Conservation (phyloP, 2,113 vertebrate species). For the Limnothrissa miodon region DNA sequence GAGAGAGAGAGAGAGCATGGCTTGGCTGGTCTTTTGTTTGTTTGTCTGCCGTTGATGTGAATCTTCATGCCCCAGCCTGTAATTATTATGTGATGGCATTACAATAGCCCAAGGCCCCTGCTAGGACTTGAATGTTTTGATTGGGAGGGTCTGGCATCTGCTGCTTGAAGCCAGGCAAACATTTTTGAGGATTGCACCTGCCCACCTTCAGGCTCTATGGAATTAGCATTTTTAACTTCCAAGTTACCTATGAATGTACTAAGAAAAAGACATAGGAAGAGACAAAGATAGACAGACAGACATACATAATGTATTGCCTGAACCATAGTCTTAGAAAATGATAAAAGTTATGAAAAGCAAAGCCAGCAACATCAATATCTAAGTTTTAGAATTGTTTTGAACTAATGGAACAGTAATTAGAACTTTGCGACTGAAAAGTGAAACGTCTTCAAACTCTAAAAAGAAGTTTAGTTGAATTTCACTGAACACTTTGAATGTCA, state of each 20-base stretch:
- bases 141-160: background rate
- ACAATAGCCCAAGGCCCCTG: constrained; percentile 1
- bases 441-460: too few relatives aligned
- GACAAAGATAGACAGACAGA: background rate
- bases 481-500: too few relatives aligned
- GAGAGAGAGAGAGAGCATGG: background rate
- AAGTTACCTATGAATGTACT: background rate
- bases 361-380: background rate
- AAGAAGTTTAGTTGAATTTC: too few relatives aligned
- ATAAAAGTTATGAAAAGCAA: background rate
- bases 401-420: too few relatives aligned
- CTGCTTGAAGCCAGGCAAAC: background rate
- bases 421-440: too few relatives aligned
- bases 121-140: background rate
- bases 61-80: background rate
- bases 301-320: background rate
- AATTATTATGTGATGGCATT: background rate
- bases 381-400: too few relatives aligned
- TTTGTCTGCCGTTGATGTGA: background rate
- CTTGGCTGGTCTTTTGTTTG: background rate
- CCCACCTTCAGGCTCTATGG: background rate
- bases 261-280: background rate
- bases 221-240: background rate
- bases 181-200: background rate
- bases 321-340: background rate